A percentile compares a stretch with the other conserved stretches of the same genome.
Evolutionary conservation across 2,797 vertebrate species (phyloP).

Genomic region (Knipowitschia caucasica): DNA sequence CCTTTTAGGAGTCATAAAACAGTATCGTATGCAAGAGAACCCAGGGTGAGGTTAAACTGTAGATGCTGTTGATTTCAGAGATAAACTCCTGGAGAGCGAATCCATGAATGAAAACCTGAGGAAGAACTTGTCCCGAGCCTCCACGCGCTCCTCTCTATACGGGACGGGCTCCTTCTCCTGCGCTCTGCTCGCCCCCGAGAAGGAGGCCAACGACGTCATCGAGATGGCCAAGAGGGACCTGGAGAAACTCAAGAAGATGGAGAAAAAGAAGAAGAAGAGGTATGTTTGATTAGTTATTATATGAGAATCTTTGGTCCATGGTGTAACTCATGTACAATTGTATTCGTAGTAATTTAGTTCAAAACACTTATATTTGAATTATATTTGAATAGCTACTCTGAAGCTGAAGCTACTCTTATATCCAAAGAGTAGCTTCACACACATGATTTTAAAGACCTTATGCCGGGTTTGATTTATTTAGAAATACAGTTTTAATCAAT

Average conservation of each 20-base stretch:
- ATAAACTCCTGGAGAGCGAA: slow-evolving; percentile 94
- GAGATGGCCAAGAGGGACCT: slow-evolving; percentile 94
- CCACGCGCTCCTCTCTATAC: slow-evolving; percentile 82
- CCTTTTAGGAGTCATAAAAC: background rate
- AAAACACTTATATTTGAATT: too few relatives aligned
- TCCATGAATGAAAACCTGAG: slow-evolving; percentile 90
- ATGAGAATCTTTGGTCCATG: too few relatives aligned
- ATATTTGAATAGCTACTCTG: too few relatives aligned
- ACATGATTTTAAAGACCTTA: too few relatives aligned
- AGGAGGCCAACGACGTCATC: slow-evolving; percentile 89
- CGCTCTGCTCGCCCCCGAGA: slow-evolving; percentile 81
- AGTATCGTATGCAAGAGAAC: background rate
- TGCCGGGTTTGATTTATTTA: too few relatives aligned
- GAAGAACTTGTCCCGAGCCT: slow-evolving; percentile 85
- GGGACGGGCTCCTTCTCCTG: slow-evolving; percentile 76
- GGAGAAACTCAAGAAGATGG: slow-evolving; percentile 92
- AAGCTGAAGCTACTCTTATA: too few relatives aligned
- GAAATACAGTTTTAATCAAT: too few relatives aligned
- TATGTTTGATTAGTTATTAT: too few relatives aligned
- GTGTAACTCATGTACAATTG: too few relatives aligned
- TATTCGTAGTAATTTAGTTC: too few relatives aligned
- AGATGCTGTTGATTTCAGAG: slow-evolving; percentile 64
- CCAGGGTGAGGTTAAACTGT: background rate
- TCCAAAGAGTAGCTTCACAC: too few relatives aligned
- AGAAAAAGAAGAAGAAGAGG: slow-evolving; percentile 96